Base-by-base conservation (phyloP, 2,113 vertebrate genomes). In the Nothocercus julius region DNA sequence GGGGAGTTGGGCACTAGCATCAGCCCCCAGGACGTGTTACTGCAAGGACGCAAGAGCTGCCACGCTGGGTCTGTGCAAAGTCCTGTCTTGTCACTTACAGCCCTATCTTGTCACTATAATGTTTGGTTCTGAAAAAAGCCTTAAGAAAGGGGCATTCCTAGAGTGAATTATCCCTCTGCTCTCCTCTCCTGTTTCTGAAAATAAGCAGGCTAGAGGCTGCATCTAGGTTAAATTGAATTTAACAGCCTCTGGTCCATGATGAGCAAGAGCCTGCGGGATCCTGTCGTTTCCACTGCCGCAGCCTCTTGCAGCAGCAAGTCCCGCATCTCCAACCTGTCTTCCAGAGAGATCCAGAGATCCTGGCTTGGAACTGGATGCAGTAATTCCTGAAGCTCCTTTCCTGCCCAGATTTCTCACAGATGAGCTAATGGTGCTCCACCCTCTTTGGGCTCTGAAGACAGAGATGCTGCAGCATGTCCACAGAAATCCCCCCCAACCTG, bases 361-460 rank as follows among this genome's bases (percentile, higher is more conserved):
- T 68, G 25, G 5, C 45, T 61, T 70, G 28, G 42, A 83, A 38
- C 21, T 38, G 76, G 70, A 59, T 68, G 85, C 40, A 64, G 14
- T 54, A 21, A 13, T 75, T 62, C 47, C 70, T 73, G 27, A 92
- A 90, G 51, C 38, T 88, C 56, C 18, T 90, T 30, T n/a, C 32
- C 61, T 88, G 82, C 61, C 63, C 64, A 86, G 6, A 95, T 94
- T 93, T 90, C 93, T 95, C 69, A 78, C 36, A 68, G 76, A 51
- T 95, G 94, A 95, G 87, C 89, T 95, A 94, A 96, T 84, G 78
- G 38, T 63, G 32, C 77, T 83, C 93, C 93, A 95, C 93, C 94
- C 68, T 92, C 85, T 85, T 42, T 72, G 74, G 87, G 68, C 92
- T 96, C 80, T 82, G 75, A 94, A 95, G 95, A 94, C 89, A 92